Base-by-base conservation (phyloP, 2,113 vertebrate genomes). In the Castor canadensis region DNA sequence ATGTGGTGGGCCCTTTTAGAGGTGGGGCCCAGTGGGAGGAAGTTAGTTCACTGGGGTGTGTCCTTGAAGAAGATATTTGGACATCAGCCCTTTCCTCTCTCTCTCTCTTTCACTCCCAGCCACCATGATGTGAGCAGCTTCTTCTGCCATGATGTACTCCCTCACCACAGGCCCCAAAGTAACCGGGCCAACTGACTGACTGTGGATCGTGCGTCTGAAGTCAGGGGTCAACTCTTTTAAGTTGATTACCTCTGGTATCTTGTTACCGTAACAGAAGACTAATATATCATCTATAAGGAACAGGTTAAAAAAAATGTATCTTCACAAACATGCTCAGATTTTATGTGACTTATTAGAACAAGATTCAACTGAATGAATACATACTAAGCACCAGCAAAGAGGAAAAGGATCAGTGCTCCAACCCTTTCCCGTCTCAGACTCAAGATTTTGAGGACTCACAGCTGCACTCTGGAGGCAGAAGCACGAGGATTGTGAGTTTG, bases 261-360 rank as follows among this genome's bases (percentile, higher is more conserved):
- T 67, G 10, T 56, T 93, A 49, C 17, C 67, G 49, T 26, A 67
- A 16, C 24, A 22, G 71, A 76, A 54, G 22, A 90, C n/a, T 17
- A n/a, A 30, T 9, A 17, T 4, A 67, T 45, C 17, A 52, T 54
- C 56, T 94, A 22, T 58, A 91, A 91, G 54, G 45, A 88, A 15
- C 52, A 79, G 54, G 52, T 11, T 82, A 60, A 89, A 92, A 38
- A 52, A n/a, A 77, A n/a, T 69, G 89, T 64, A 19, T 80, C 54
- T 64, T 95, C 90, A 85, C 35, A 90, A 77, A 64, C 40, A 92
- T 35, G 32, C 91, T 85, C 64, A 54, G 62, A 87, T 79, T 88
- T 83, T 81, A 81, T 43, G 35, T 85, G 93, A 91, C 13, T 83
- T 72, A 40, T 26, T 56, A 89, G 83, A 56, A 71, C 38, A 60